These are phyloP conservation scores for Camelus dromedarius DNA, from an alignment of 2,113 vertebrate species.

Conservation along the genomic window DNA sequence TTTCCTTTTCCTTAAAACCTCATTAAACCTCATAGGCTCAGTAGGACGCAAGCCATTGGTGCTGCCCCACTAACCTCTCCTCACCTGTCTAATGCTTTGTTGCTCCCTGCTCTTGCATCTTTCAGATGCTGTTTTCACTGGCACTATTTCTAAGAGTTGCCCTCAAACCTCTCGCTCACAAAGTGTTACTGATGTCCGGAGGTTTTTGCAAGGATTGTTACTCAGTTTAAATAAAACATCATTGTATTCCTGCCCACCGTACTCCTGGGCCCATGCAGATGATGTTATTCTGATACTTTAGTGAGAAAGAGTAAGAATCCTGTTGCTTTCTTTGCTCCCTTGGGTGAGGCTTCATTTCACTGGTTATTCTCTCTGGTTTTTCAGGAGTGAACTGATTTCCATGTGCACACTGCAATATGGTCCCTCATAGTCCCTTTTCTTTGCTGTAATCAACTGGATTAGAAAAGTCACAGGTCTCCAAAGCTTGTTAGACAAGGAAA, in stretches of 20 bases:
- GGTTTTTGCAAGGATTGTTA: not conserved
- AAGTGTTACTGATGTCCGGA: constrained; percentile 7
- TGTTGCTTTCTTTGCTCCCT: not conserved
- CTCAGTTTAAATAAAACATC: constrained; percentile 66
- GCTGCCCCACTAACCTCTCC: constrained; percentile 28
- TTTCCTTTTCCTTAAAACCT: not conserved
- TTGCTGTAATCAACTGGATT: not conserved
- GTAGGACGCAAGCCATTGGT: not conserved
- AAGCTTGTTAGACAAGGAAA: not conserved
- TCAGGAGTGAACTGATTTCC: not conserved
- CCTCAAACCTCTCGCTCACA: constrained; percentile 30
- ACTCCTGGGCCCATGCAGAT: not conserved
- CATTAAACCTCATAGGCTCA: not conserved
- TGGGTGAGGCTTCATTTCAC: not conserved
- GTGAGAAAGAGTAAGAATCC: not conserved
- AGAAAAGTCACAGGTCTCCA: not conserved
- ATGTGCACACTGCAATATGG: rapidly evolving
- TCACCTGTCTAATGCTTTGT: not conserved
- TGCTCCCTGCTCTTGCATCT: not conserved
- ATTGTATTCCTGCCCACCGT: not conserved
- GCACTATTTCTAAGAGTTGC: constrained; percentile 26
- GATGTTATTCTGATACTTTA: not conserved
- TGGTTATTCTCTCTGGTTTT: not conserved
- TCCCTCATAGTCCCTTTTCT: not conserved
- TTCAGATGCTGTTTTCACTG: not conserved